phyloP scores from a whole-genome alignment of 2,113 vertebrate species.

The Podilymbus podiceps region DNA sequence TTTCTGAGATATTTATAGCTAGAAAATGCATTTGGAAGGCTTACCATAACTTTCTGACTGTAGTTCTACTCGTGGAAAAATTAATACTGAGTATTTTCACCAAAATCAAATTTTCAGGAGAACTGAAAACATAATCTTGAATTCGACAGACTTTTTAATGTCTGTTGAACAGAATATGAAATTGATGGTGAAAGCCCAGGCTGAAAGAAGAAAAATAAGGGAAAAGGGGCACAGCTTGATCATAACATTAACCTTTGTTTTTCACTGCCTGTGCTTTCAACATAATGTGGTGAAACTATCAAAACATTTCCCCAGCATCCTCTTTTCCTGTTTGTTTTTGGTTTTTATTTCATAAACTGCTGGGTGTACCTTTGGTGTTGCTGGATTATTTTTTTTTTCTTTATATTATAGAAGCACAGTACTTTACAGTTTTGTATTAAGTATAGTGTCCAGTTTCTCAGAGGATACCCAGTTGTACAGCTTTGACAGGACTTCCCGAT shows the following conservation, averaged over 20 bases:
- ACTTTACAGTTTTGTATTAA: not conserved
- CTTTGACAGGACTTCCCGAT: not conserved
- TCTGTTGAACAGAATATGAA: not conserved
- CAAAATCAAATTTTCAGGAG: conserved; percentile 8
- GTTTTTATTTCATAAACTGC: not conserved
- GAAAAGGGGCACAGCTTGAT: not conserved
- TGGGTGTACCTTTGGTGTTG: not conserved
- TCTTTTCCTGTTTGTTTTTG: not conserved
- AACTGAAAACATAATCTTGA: conserved; percentile 8
- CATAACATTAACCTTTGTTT: not conserved
- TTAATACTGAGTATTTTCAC: conserved; percentile 41
- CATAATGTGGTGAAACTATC: not conserved
- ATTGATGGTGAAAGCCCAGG: not conserved
- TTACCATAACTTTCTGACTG: conserved; percentile 33
- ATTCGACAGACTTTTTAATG: not conserved
- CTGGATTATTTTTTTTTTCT: not conserved
- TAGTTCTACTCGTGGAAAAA: conserved; percentile 44
- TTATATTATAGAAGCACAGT: not conserved
- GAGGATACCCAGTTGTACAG: not conserved
- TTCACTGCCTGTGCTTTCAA: not conserved
- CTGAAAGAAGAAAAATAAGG: not conserved
- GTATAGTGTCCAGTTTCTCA: not conserved
- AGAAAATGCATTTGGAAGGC: conserved; percentile 46
- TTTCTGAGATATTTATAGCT: conserved; percentile 44
- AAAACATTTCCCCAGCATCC: not conserved